Evolutionary conservation across 2,113 vertebrate species (phyloP), one percentile per base, ranked within the genome.

Genomic region (Chitala chitala): DNA sequence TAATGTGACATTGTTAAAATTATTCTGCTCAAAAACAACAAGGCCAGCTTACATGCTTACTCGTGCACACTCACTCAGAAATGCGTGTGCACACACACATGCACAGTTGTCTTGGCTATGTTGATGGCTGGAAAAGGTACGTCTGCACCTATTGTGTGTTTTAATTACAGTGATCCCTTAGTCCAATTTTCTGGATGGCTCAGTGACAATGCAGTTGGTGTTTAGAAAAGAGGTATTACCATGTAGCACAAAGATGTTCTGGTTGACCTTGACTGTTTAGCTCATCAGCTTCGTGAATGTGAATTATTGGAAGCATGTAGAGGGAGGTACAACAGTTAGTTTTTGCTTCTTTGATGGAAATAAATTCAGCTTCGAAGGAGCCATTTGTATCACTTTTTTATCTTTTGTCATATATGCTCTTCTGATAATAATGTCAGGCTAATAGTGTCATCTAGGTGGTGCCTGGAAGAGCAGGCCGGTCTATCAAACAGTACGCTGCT

Each of bases 201-300:
- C 46, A 7, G n/a, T 1, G 40, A 66, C 63, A 24, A 20, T 42
- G 63, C 63, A 46, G 40, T 9, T 63, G 38, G 38, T 68, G 40
- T 46, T 20, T 46, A n/a, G n/a, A 68, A 29, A 29, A 17, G 38
- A 66, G 64, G 42, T 46, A 38, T 44, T 9, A 7, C n/a, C 64
- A 15, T 13, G 38, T 22, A 46, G 44, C 64, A 42, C 64, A 17
- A 68, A 42, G 31, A n/a, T n/a, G n/a, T n/a, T n/a, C n/a, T n/a
- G n/a, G n/a, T n/a, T n/a, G n/a, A n/a, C n/a, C n/a, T n/a, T n/a
- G 59, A 29, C 33, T 17, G 59, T 36, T 63, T 33, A 63, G 20
- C 38, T 33, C 59, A 63, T 63, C 59, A 63, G 59, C 59, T 63
- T 63, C 33, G 38, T 63, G 33, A 63, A 63, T 63, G 59, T 38